Evolutionary conservation across 2,797 vertebrate genomes (phyloP).

Genomic region (Pseudochaenichthys georgianus): DNA sequence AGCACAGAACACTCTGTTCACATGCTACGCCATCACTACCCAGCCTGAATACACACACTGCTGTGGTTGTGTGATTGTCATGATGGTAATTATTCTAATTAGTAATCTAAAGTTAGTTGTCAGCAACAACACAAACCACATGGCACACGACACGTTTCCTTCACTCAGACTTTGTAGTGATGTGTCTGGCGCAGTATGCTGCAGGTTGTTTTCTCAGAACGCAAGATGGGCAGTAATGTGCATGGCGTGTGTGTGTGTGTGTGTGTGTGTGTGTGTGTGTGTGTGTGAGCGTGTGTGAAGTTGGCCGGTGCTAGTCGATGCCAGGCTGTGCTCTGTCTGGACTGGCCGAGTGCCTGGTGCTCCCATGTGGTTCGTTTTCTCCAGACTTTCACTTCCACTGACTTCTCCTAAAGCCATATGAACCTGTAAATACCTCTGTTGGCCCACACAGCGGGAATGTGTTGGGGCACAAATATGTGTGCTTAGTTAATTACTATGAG

Average conservation of each 20-base stretch:
- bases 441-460: slow-evolving; percentile 27
- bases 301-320: slow-evolving; percentile 51
- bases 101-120: slow-evolving; percentile 33
- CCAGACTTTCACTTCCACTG: slow-evolving; percentile 54
- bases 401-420: slow-evolving; percentile 53
- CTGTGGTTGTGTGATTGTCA: slow-evolving; percentile 14
- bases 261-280: slow-evolving; percentile 19
- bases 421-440: slow-evolving; percentile 57
- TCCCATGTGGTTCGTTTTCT: slow-evolving; percentile 70
- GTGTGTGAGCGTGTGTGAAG: slow-evolving; percentile 23
- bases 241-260: slow-evolving; percentile 11
- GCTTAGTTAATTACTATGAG: slow-evolving; percentile 22
- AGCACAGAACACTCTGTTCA: slow-evolving; percentile 26
- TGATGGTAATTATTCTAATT: slow-evolving; percentile 13
- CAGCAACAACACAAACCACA: slow-evolving; percentile 30
- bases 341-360: slow-evolving; percentile 60
- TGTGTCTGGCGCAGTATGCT: slow-evolving; percentile 23
- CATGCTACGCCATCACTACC: slow-evolving; percentile 10
- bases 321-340: slow-evolving; percentile 57
- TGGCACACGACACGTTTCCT: slow-evolving; percentile 3
- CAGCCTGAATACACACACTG: background rate
- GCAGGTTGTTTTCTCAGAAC: slow-evolving; percentile 39
- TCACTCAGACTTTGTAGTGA: slow-evolving; percentile 11
- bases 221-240: slow-evolving; percentile 26
- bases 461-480: slow-evolving; percentile 29